A percentile compares a stretch with the other conserved stretches of the same genome.
Evolutionary conservation across 2,797 vertebrate genomes (phyloP).

Genomic region (Trachops cirrhosus): DNA sequence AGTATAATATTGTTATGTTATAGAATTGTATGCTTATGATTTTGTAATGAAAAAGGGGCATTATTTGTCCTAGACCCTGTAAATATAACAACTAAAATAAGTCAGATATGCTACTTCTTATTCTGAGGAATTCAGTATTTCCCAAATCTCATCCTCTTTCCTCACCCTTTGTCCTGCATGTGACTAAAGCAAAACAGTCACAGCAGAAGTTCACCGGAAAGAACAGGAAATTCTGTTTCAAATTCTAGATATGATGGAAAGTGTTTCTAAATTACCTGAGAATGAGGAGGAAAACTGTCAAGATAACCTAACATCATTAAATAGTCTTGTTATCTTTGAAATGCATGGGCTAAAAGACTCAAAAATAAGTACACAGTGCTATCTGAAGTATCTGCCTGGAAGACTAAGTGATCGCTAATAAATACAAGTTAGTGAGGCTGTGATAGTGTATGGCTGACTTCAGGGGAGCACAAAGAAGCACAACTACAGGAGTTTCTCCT

Average conservation of each 20-base stretch:
- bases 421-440: background rate
- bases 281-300: background rate
- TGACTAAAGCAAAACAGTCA: background rate
- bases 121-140: background rate
- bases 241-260: background rate
- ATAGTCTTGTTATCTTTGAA: background rate
- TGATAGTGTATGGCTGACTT: background rate
- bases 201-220: background rate
- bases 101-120: background rate
- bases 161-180: background rate
- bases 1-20: too few relatives aligned
- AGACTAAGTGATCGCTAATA: background rate
- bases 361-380: background rate
- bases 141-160: background rate
- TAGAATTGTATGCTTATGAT: too few relatives aligned
- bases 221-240: background rate
- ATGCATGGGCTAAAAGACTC: background rate
- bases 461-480: background rate
- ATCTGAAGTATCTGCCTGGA: background rate
- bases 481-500: background rate
- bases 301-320: background rate
- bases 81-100: background rate
- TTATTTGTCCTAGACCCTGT: too few relatives aligned
- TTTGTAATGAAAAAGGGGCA: too few relatives aligned
- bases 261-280: background rate